Conservation (phyloP, 2,113 vertebrate species). For the Mobula hypostoma region DNA sequence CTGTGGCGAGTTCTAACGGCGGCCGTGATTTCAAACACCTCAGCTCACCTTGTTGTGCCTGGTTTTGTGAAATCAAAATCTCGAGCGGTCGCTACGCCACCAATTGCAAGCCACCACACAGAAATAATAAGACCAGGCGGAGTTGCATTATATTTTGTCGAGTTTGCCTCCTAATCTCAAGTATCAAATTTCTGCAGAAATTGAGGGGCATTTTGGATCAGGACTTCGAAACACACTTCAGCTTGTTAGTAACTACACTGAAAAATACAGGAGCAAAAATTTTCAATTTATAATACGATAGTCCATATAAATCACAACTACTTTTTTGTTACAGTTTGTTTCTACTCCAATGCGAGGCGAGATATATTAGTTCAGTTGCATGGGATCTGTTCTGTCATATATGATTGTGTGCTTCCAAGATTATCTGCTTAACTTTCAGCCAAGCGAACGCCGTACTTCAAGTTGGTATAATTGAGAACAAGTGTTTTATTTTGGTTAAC, state of each 20-base stretch:
- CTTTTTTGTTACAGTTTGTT: background rate
- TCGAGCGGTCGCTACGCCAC: background rate
- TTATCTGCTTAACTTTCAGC: background rate
- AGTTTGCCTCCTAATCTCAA: background rate
- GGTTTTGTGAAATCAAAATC: background rate
- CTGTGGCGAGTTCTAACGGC: background rate
- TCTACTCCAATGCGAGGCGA: background rate
- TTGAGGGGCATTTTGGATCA: background rate
- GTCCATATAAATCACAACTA: background rate
- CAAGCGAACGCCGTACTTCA: background rate
- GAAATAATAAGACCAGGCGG: background rate
- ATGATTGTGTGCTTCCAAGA: background rate
- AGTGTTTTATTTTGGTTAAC: background rate
- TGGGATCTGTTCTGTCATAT: background rate
- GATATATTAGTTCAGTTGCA: background rate
- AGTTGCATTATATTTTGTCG: background rate
- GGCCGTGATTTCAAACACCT: background rate
- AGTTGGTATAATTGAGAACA: background rate
- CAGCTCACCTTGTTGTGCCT: background rate
- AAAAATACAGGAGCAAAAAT: background rate
- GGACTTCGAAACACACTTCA: background rate
- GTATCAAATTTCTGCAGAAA: background rate
- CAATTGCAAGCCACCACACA: background rate
- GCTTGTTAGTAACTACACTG: background rate
- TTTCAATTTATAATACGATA: background rate